A percentile compares a stretch with the other conserved stretches of the same genome.
Evolutionary conservation across 2,113 vertebrate species (phyloP).

Genomic region (Eptesicus fuscus): DNA sequence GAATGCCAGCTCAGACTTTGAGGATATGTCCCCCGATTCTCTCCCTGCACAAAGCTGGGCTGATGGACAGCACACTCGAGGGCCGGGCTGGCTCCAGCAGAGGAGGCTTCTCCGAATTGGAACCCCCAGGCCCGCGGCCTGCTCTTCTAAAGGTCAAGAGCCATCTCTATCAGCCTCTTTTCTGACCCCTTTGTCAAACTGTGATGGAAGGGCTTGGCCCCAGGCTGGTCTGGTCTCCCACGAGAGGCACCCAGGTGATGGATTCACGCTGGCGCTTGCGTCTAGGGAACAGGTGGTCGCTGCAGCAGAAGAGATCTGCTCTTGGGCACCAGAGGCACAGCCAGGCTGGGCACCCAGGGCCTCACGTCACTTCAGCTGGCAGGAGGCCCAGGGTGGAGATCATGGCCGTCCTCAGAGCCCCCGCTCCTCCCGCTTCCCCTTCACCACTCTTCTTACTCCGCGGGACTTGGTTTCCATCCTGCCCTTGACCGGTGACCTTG

Average conservation of each 20-base stretch:
- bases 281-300: not conserved
- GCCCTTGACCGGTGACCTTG: fast-evolving
- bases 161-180: not conserved
- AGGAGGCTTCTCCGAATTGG: fast-evolving
- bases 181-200: not conserved
- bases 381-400: not conserved
- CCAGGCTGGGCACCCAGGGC: fast-evolving
- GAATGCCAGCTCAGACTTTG: not conserved
- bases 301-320: not conserved
- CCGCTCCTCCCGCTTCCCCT: fast-evolving
- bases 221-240: not conserved
- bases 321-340: not conserved
- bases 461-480: not conserved
- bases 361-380: fast-evolving
- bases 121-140: fast-evolving
- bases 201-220: not conserved
- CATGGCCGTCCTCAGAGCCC: not conserved
- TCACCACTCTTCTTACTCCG: not conserved
- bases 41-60: not conserved
- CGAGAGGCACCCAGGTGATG: not conserved
- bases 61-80: fast-evolving
- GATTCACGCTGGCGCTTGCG: not conserved
- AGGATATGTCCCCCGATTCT: not conserved
- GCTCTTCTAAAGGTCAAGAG: not conserved
- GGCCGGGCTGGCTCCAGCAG: fast-evolving